Percentiles rank a stretch among this genome's conserved stretches.
Evolutionary conservation across 2,113 vertebrate species (phyloP).

Genomic region (Penelope pileata): DNA sequence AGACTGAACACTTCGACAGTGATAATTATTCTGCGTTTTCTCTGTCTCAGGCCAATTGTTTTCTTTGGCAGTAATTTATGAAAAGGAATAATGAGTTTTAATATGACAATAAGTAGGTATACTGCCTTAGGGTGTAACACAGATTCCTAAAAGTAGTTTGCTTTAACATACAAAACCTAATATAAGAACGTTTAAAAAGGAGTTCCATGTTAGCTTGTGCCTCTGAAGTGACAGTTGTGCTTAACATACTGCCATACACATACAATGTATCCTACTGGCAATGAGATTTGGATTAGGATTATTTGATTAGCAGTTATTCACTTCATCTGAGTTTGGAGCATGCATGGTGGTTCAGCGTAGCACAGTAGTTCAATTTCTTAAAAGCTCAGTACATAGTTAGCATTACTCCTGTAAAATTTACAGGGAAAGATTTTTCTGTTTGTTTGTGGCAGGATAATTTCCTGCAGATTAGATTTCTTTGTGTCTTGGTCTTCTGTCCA

Average conservation of each 20-base stretch:
- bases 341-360: neutral
- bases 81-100: slow-evolving; percentile 8
- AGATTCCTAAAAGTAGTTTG: neutral
- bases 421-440: neutral
- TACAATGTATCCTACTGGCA: neutral
- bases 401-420: slow-evolving; percentile 5
- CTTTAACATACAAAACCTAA: neutral
- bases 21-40: slow-evolving; percentile 28
- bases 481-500: neutral
- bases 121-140: neutral
- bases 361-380: neutral
- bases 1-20: neutral
- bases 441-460: slow-evolving; percentile 34
- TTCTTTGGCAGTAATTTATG: slow-evolving; percentile 22
- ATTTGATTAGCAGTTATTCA: neutral
- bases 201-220: neutral
- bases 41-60: neutral
- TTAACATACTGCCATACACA: neutral
- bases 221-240: neutral
- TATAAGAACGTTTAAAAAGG: neutral
- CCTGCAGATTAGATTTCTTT: slow-evolving; percentile 19
- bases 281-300: neutral
- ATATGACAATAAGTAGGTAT: neutral
- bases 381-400: neutral
- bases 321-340: neutral